phyloP scores from a whole-genome alignment of 2,888 invertebrate species.

The Sinotaia quadrata region DNA sequence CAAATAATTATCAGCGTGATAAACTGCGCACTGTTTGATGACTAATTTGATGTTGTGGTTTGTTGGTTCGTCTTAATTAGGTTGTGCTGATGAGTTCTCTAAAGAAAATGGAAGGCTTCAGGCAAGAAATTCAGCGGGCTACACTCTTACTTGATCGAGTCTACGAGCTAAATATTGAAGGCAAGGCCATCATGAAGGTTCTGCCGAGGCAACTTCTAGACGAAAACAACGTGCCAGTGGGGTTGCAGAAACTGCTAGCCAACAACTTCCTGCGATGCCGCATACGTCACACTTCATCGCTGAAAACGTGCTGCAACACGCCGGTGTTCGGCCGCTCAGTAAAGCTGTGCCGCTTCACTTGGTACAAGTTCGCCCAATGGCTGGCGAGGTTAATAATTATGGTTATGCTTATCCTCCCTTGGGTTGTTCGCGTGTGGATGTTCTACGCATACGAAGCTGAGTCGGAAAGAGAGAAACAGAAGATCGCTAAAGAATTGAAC shows the following conservation, averaged over 20 bases:
- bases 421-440: conserved; percentile 16
- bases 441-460: conserved; percentile 17
- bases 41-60: no score
- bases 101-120: conserved; percentile 39
- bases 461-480: neutral
- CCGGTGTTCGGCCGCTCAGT: conserved; percentile 31
- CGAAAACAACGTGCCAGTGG: conserved; percentile 51
- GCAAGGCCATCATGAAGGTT: conserved; percentile 46
- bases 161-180: conserved; percentile 39
- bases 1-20: no score
- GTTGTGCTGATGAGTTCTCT: conserved; percentile 31
- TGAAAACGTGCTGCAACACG: conserved; percentile 32
- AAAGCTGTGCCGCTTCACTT: no score
- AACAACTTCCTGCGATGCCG: conserved; percentile 58
- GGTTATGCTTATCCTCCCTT: conserved; percentile 8
- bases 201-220: conserved; percentile 48
- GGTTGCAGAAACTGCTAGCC: conserved; percentile 48
- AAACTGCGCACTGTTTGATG: no score
- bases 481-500: conserved; percentile 23
- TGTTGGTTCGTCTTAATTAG: neutral
- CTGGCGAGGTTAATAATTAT: conserved; percentile 38
- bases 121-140: no score
- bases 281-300: conserved; percentile 46
- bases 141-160: conserved; percentile 36
- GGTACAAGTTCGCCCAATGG: conserved; percentile 46